Percentiles rank a stretch among this genome's conserved stretches.
phyloP scores from a whole-genome alignment of 2,888 invertebrate species.

The Scelioninae gen. 1 region DNA sequence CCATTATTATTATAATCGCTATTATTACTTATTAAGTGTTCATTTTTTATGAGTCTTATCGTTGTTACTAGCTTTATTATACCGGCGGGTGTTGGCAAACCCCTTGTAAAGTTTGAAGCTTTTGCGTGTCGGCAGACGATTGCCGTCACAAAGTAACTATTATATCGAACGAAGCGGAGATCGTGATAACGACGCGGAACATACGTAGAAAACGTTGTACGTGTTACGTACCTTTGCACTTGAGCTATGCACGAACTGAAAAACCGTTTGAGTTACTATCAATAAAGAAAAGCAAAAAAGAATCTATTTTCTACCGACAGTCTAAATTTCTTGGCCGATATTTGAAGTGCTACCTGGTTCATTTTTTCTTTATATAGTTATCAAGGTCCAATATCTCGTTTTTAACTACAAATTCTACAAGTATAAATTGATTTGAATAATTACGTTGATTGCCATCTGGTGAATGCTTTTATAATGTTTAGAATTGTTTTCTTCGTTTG shows the following conservation, averaged over 20 bases:
- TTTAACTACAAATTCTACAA: too few relatives aligned
- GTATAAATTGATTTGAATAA: too few relatives aligned
- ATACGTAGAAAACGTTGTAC: slow-evolving; percentile 78
- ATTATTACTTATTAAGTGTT: slow-evolving; percentile 71
- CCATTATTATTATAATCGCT: slow-evolving; percentile 70
- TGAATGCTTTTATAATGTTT: too few relatives aligned
- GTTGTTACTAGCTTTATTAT: slow-evolving; percentile 71
- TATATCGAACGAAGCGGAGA: slow-evolving; percentile 81
- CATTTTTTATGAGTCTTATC: slow-evolving; percentile 70
- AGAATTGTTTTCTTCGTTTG: too few relatives aligned
- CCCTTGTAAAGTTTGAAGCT: slow-evolving; percentile 64
- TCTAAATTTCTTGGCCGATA: too few relatives aligned
- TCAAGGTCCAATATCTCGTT: too few relatives aligned
- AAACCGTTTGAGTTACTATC: slow-evolving; percentile 48
- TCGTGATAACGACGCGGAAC: slow-evolving; percentile 80
- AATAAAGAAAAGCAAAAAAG: slow-evolving; percentile 23
- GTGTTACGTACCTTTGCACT: slow-evolving; percentile 69
- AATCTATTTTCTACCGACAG: too few relatives aligned
- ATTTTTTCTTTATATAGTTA: not conserved
- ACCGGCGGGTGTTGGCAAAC: slow-evolving; percentile 56
- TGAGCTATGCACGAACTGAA: slow-evolving; percentile 44
- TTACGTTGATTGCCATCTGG: too few relatives aligned
- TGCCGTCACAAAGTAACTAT: slow-evolving; percentile 82
- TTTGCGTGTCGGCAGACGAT: slow-evolving; percentile 82
- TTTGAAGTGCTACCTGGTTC: too few relatives aligned